Evolutionary conservation across 2,113 vertebrate species (phyloP).

Genomic region (pig (Sus scrofa)): DNA sequence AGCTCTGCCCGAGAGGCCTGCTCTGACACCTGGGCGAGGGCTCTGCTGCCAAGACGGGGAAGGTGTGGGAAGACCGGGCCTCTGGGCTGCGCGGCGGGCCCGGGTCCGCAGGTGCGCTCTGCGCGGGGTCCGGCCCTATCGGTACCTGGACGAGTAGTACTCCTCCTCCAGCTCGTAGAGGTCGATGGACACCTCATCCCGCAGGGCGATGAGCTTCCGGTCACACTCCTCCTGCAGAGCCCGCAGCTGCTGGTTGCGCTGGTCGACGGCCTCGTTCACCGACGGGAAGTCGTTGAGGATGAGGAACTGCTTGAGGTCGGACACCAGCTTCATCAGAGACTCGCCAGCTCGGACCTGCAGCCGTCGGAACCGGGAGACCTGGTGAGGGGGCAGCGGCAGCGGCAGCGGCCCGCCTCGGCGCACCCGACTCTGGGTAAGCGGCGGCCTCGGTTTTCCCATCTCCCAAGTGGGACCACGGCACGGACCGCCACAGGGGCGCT

Average conservation of each 20-base stretch:
- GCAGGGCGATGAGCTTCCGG: constrained; percentile 95
- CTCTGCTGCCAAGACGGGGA: not conserved
- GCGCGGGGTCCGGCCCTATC: constrained; percentile 88
- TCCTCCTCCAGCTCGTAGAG: constrained; percentile 99
- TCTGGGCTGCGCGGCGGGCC: not conserved
- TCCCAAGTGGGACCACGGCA: not conserved
- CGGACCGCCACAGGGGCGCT: rapidly evolving
- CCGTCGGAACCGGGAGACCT: not conserved
- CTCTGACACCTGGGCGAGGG: not conserved
- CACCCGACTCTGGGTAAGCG: rapidly evolving
- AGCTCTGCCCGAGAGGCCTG: not conserved
- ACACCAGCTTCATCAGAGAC: constrained; percentile 99
- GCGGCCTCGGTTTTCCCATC: not conserved
- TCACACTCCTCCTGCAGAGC: constrained; percentile 97
- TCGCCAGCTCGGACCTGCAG: constrained; percentile 96
- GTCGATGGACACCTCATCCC: constrained; percentile 98
- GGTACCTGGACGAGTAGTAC: constrained; percentile 99
- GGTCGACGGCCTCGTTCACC: constrained; percentile 97
- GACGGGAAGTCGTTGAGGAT: constrained; percentile 99
- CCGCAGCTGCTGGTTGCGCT: constrained; percentile 96
- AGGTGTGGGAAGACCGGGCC: not conserved
- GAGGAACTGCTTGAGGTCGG: constrained; percentile 98
- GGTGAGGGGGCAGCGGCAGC: not conserved
- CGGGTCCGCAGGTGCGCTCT: not conserved
- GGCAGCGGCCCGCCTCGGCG: rapidly evolving